Evolutionary conservation across 1,140 invertebrate species (phyloP).

Genomic region (Orchestia grillus): DNA sequence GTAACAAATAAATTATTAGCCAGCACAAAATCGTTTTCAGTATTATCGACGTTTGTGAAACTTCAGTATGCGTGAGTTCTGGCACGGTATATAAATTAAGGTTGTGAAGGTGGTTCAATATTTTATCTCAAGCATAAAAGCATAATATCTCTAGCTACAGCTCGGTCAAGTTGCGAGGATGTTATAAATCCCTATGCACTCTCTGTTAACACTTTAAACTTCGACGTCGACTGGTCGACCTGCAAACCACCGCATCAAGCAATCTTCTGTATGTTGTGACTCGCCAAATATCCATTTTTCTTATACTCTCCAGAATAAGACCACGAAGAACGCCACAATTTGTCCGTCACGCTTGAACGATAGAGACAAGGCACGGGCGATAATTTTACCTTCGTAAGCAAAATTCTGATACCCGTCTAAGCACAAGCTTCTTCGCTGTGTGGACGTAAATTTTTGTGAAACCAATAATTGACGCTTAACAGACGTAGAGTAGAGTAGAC

Average conservation of each 20-base stretch:
- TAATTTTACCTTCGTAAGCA: background rate
- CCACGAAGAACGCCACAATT: background rate
- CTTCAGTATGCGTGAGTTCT: no score
- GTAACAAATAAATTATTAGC: no score
- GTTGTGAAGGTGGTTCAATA: no score
- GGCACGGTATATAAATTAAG: no score
- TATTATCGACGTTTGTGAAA: no score
- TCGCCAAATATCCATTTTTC: background rate
- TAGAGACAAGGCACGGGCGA: background rate
- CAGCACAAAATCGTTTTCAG: no score
- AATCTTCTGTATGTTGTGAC: background rate
- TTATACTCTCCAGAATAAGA: background rate
- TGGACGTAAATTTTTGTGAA: background rate
- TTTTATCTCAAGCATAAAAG: no score
- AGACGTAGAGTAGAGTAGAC: background rate
- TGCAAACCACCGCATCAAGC: background rate
- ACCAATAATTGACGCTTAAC: no score
- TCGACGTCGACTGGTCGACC: background rate
- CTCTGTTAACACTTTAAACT: background rate
- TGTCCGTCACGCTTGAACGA: background rate
- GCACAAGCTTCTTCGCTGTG: background rate
- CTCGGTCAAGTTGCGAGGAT: no score
- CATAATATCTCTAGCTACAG: no score
- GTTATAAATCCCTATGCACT: no score
- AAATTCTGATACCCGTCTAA: background rate